Percentiles rank a stretch among this genome's conserved stretches.
These are phyloP conservation scores for Acrocephalus arundinaceus DNA, from an alignment of 2,113 vertebrate genomes.

Conservation along the genomic window DNA sequence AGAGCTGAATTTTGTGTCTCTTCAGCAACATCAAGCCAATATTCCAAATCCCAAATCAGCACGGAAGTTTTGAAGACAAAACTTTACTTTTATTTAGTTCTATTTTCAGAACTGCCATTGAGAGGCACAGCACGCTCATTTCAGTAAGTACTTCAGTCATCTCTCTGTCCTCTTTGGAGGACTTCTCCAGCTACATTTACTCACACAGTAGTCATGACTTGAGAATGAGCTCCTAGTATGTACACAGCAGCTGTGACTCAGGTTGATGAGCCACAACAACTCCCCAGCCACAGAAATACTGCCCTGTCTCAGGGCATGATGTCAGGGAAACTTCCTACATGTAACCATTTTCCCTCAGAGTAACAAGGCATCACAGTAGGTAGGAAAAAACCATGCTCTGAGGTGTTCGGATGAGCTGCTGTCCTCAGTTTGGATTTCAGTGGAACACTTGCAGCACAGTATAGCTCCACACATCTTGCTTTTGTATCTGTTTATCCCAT, in stretches of 20 bases:
- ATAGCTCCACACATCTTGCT: neutral
- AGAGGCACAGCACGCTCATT: neutral
- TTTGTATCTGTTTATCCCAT: neutral
- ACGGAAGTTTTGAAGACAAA: neutral
- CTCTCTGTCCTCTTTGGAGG: neutral
- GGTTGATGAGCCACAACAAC: neutral
- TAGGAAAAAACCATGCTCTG: neutral
- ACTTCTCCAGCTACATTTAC: neutral
- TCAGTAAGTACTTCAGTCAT: neutral
- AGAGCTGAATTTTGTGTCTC: neutral
- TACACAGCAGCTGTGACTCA: neutral
- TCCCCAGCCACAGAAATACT: neutral
- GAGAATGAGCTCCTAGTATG: neutral
- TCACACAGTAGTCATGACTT: neutral
- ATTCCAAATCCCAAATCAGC: neutral
- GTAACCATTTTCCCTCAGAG: neutral
- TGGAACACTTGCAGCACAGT: neutral
- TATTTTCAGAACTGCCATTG: neutral
- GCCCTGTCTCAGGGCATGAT: neutral
- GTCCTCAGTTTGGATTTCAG: neutral
- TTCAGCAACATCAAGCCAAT: neutral
- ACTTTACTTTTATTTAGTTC: neutral
- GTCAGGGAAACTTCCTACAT: neutral
- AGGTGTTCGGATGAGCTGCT: neutral
- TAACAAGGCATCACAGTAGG: neutral